Percentiles rank a stretch among this genome's conserved stretches.
Evolutionary conservation across 2,113 vertebrate genomes (phyloP).

Genomic region (Corynorhinus townsendii): DNA sequence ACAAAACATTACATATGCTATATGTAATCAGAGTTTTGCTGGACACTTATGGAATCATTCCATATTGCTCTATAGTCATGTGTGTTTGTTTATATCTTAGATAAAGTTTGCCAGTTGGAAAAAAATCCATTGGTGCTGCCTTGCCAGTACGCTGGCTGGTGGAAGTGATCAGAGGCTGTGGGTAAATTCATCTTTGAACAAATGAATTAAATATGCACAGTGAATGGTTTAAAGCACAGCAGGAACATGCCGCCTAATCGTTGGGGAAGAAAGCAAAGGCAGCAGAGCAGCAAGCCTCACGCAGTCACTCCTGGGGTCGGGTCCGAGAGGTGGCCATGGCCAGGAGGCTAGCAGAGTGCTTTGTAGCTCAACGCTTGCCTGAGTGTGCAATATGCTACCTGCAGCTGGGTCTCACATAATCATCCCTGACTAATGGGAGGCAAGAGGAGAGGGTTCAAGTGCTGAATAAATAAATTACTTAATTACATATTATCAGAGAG

Average conservation of each 20-base stretch:
- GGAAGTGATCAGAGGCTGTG: slow-evolving; percentile 50
- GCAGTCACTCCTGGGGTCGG: neutral
- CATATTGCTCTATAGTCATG: neutral
- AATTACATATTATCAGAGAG: slow-evolving; percentile 77
- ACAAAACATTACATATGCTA: slow-evolving; percentile 23
- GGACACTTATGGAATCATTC: slow-evolving; percentile 26
- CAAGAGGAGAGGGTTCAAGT: slow-evolving; percentile 68
- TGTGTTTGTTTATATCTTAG: slow-evolving; percentile 51
- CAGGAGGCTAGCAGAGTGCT: slow-evolving; percentile 65
- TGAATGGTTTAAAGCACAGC: slow-evolving; percentile 30
- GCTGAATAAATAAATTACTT: slow-evolving; percentile 80
- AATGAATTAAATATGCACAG: slow-evolving; percentile 54
- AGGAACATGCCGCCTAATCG: slow-evolving; percentile 10
- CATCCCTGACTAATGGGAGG: slow-evolving; percentile 75
- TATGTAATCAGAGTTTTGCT: slow-evolving; percentile 38
- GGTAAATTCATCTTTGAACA: slow-evolving; percentile 62
- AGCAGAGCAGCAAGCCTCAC: neutral
- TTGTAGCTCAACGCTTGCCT: slow-evolving; percentile 56
- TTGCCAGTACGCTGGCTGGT: slow-evolving; percentile 5
- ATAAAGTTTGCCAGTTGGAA: slow-evolving; percentile 60
- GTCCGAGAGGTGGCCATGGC: slow-evolving; percentile 46
- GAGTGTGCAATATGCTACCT: slow-evolving; percentile 70
- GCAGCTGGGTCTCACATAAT: slow-evolving; percentile 75
- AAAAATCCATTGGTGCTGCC: neutral
- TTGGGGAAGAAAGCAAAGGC: slow-evolving; percentile 50